Conservation (phyloP, 2,113 vertebrate species). For the Spizaetus ornatus region DNA sequence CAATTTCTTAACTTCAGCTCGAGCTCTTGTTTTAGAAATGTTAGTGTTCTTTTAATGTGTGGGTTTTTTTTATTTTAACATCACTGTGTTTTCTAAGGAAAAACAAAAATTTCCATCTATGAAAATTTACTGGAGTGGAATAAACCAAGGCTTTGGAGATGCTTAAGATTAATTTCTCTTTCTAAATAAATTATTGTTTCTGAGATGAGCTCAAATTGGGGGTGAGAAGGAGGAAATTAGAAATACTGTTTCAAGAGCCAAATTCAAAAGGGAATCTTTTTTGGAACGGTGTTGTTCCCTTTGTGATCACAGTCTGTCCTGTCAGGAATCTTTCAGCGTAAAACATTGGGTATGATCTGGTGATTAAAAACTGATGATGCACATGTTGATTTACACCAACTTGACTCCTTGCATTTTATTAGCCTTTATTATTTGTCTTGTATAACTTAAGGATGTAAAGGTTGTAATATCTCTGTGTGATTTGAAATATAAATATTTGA, state of each 20-base stretch:
- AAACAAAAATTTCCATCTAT: neutral
- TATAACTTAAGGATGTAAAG: neutral
- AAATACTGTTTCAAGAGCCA: neutral
- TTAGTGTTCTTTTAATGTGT: neutral
- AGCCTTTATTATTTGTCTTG: neutral
- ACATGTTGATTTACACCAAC: neutral
- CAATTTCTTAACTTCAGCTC: conserved; percentile 37
- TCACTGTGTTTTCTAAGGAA: neutral
- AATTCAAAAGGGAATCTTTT: neutral
- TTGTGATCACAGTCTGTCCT: neutral
- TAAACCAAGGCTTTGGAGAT: neutral
- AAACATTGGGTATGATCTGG: neutral
- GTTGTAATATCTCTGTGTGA: neutral
- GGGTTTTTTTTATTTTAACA: neutral
- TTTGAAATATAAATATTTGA: neutral
- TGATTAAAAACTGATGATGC: neutral
- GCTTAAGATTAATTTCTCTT: neutral
- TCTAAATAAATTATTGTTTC: neutral
- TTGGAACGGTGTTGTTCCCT: neutral
- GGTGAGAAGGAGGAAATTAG: neutral
- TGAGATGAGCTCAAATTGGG: neutral
- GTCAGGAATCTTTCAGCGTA: neutral
- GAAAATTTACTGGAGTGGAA: neutral
- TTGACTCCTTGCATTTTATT: neutral
- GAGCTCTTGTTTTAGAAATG: conserved; percentile 2